These are phyloP conservation scores for Alethe diademata DNA, from an alignment of 2,113 vertebrate genomes.

Conservation along the genomic window DNA sequence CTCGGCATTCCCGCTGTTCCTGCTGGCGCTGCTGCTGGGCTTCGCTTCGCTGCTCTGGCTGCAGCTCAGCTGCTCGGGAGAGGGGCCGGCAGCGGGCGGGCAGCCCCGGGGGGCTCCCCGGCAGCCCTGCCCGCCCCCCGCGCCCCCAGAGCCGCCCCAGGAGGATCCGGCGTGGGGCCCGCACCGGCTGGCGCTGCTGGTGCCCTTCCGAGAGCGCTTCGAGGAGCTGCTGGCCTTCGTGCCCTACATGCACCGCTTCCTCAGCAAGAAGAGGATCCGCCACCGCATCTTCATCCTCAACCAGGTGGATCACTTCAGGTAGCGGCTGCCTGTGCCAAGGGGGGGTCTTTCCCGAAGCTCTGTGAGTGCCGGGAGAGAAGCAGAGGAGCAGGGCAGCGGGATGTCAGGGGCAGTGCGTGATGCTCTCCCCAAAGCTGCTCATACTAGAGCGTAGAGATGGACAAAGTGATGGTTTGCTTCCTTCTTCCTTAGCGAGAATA, in stretches of 20 bases:
- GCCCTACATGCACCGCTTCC: slow-evolving; percentile 91
- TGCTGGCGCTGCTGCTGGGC: slow-evolving; percentile 83
- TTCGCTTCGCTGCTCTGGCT: slow-evolving; percentile 90
- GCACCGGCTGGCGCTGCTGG: slow-evolving; percentile 88
- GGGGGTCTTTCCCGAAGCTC: not conserved
- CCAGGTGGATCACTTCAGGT: slow-evolving; percentile 96
- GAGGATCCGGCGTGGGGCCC: slow-evolving; percentile 88
- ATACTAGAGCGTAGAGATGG: not conserved
- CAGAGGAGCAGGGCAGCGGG: rapidly evolving
- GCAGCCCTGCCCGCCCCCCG: slow-evolving; percentile 73
- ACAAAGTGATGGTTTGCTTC: not conserved
- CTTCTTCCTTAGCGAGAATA: not conserved
- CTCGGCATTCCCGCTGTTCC: slow-evolving; percentile 73
- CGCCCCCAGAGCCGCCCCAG: slow-evolving; percentile 53
- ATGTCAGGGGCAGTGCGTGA: rapidly evolving
- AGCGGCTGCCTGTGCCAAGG: rapidly evolving
- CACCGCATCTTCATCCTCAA: slow-evolving; percentile 93
- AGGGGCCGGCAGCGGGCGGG: slow-evolving; percentile 49
- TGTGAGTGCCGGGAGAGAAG: not conserved
- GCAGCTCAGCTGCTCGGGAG: slow-evolving; percentile 90
- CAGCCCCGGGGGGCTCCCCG: slow-evolving; percentile 7
- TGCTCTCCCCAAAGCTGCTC: not conserved
- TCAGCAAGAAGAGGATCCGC: slow-evolving; percentile 88
- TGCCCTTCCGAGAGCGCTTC: slow-evolving; percentile 95
- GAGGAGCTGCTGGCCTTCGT: slow-evolving; percentile 94